These are phyloP conservation scores for Conus ventricosus DNA, from an alignment of 1,140 invertebrate species.

Conservation along the genomic window DNA sequence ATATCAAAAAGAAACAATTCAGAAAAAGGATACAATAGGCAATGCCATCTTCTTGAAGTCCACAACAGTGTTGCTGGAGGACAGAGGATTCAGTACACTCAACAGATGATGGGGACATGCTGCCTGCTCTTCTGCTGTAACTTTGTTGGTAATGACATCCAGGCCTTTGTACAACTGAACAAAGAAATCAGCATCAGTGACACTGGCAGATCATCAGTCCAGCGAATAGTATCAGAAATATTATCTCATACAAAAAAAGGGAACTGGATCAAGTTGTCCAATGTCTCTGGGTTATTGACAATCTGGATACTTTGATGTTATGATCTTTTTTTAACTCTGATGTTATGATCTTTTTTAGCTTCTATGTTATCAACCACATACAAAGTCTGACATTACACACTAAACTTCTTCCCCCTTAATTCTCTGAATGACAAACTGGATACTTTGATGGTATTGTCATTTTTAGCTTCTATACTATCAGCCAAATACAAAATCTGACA, in stretches of 20 bases:
- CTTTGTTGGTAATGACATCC: slow-evolving; percentile 97
- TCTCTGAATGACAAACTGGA: no score
- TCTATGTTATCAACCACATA: no score
- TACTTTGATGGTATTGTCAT: no score
- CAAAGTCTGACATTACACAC: no score
- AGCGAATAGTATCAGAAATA: neutral
- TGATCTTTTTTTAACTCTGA: neutral
- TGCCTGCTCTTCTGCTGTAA: slow-evolving; percentile 86
- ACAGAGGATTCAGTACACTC: slow-evolving; percentile 87
- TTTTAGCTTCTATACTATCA: no score
- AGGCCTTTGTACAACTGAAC: slow-evolving; percentile 92
- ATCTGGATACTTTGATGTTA: neutral
- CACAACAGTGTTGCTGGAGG: slow-evolving; percentile 85
- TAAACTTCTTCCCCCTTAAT: no score
- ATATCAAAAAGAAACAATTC: no score
- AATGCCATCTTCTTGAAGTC: slow-evolving; percentile 89
- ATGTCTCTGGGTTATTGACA: neutral
- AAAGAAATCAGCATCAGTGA: slow-evolving; percentile 23
- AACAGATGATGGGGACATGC: slow-evolving; percentile 91
- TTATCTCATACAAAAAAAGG: neutral
- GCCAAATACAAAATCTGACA: no score
- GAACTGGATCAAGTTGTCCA: neutral
- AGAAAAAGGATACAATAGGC: slow-evolving; percentile 84
- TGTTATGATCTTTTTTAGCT: no score
- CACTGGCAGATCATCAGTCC: neutral